These are phyloP conservation scores for Phalacrocorax brasilianus DNA, from an alignment of 2,113 vertebrate genomes.

Conservation along the genomic window DNA sequence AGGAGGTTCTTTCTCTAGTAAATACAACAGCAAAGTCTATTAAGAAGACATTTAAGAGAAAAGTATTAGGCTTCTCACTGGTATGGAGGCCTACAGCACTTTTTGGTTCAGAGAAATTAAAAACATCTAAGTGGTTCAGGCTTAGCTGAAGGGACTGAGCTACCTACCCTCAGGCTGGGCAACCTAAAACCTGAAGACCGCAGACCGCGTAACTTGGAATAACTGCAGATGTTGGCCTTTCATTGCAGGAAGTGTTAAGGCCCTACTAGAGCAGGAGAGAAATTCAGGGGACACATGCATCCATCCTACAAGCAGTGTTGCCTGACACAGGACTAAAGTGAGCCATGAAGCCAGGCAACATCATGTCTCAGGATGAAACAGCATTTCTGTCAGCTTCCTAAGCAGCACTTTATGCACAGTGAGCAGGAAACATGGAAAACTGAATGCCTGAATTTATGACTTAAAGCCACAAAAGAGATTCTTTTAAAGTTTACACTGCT, in stretches of 20 bases:
- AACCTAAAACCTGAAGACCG: background rate
- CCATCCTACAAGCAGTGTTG: slow-evolving; percentile 6
- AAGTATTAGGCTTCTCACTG: background rate
- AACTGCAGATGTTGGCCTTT: background rate
- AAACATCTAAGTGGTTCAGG: background rate
- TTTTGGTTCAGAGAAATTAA: background rate
- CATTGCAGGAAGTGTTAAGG: background rate
- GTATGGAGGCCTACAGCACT: background rate
- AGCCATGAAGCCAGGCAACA: background rate
- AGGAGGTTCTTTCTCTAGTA: background rate
- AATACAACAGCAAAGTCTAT: background rate
- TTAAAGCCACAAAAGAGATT: slow-evolving; percentile 35
- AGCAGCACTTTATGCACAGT: background rate
- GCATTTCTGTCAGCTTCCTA: background rate
- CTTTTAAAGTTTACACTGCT: slow-evolving; percentile 4
- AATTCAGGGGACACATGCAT: background rate
- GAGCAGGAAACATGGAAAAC: slow-evolving; percentile 38
- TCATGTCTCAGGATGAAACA: background rate
- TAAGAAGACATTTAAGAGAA: background rate
- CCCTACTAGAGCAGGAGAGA: background rate
- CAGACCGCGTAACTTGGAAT: background rate
- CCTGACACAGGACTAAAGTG: background rate
- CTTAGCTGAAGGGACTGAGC: background rate
- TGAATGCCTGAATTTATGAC: slow-evolving; percentile 12
- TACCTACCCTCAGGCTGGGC: background rate